Percentiles rank a stretch among this genome's conserved stretches.
phyloP scores from a whole-genome alignment of 2,113 vertebrate genomes.

The Struthidea cinerea region DNA sequence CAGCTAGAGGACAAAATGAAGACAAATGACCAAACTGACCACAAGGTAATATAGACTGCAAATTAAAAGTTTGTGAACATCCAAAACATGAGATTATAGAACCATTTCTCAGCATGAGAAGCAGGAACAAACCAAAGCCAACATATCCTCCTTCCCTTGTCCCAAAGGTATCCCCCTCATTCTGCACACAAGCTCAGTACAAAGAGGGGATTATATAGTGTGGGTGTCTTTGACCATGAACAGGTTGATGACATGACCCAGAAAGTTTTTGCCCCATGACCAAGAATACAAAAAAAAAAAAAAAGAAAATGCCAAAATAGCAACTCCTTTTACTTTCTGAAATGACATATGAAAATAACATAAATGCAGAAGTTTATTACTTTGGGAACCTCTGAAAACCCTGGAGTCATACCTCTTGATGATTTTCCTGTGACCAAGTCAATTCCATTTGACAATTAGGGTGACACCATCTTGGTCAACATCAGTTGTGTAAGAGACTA shows the following conservation, averaged over 20 bases:
- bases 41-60: background rate
- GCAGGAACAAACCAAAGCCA: background rate
- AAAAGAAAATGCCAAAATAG: background rate
- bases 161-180: background rate
- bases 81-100: background rate
- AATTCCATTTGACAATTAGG: background rate
- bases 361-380: background rate
- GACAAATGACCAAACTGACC: background rate
- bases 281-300: background rate
- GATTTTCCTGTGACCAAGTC: background rate
- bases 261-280: background rate
- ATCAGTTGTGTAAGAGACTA: background rate
- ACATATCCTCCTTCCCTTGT: background rate
- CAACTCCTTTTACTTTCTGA: background rate
- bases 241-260: background rate
- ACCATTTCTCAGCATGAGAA: background rate
- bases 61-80: background rate
- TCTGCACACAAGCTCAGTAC: background rate
- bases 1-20: background rate
- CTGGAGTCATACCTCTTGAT: background rate
- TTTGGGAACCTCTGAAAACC: background rate
- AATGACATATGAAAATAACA: background rate
- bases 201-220: background rate
- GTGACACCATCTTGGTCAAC: background rate
- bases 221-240: background rate